Conservation (phyloP, 1,140 invertebrate genomes). For the Oryctes rhinoceros region DNA sequence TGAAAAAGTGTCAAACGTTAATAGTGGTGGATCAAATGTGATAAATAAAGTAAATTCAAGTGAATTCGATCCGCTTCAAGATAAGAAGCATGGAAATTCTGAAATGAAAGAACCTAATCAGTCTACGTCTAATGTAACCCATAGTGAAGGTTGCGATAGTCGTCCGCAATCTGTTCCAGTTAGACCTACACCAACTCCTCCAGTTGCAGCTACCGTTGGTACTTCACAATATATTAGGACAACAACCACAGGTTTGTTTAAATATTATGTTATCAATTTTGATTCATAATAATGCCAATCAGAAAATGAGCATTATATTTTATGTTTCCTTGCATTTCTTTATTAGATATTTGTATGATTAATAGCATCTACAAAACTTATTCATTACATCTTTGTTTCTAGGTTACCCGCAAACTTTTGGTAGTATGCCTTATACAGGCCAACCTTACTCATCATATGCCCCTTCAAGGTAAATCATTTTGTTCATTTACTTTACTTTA, state of each 20-base stretch:
- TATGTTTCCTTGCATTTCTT: neutral
- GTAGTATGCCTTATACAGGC: constrained; percentile 51
- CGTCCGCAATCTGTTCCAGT: constrained; percentile 42
- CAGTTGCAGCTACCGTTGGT: constrained; percentile 44
- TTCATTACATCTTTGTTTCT: neutral
- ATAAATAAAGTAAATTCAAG: constrained; percentile 57
- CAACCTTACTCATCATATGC: constrained; percentile 48
- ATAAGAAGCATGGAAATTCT: constrained; percentile 53
- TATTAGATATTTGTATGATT: neutral
- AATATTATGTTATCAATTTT: neutral
- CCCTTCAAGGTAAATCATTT: constrained; percentile 21
- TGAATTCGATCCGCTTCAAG: constrained; percentile 61
- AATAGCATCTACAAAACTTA: neutral
- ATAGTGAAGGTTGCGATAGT: constrained; percentile 36
- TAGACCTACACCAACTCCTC: constrained; percentile 50
- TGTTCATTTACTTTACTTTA: constrained; percentile 28
- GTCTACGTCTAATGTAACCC: constrained; percentile 36
- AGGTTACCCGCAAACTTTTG: constrained; percentile 49
- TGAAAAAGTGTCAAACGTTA: constrained; percentile 13
- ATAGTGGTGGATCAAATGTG: constrained; percentile 14
- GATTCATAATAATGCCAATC: too few relatives aligned
- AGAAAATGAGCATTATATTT: too few relatives aligned
- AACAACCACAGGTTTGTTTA: constrained; percentile 44
- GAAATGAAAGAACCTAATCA: constrained; percentile 50
- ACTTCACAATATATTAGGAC: constrained; percentile 50